Conservation (phyloP, 1,140 invertebrate genomes). For the Lordiphosa clarofinis region DNA sequence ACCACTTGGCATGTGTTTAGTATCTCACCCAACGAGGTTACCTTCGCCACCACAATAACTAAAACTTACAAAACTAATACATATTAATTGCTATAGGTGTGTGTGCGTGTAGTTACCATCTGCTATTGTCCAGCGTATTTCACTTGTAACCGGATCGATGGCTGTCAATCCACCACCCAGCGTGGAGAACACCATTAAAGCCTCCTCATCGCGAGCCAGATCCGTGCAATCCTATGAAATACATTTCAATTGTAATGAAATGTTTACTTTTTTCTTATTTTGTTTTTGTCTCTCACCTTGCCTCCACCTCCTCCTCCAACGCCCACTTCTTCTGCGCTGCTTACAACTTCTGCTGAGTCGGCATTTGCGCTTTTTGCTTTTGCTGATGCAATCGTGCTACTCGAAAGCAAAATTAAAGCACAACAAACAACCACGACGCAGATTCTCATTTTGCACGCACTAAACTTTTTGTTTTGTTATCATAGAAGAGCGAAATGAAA, state of each 20-base stretch:
- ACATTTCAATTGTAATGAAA: constrained; percentile 29
- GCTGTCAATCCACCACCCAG: constrained; percentile 94
- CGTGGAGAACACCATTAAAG: constrained; percentile 92
- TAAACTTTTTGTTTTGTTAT: constrained; percentile 18
- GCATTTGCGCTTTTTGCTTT: constrained; percentile 26
- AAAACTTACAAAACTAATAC: constrained; percentile 24
- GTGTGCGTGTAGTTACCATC: constrained; percentile 84
- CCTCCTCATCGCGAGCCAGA: constrained; percentile 85
- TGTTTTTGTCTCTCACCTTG: constrained; percentile 27
- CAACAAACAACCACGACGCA: constrained; percentile 54
- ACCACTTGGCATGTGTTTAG: constrained; percentile 28
- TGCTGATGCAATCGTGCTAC: constrained; percentile 74
- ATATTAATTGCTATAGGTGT: background rate
- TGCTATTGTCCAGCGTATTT: constrained; percentile 92
- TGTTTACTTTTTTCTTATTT: constrained; percentile 23
- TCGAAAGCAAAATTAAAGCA: constrained; percentile 62
- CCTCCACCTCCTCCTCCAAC: background rate
- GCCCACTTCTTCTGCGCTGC: constrained; percentile 53
- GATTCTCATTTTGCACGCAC: constrained; percentile 66
- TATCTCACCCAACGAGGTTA: constrained; percentile 25
- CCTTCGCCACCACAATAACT: constrained; percentile 3
- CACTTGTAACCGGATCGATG: constrained; percentile 89
- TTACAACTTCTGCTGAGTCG: constrained; percentile 71
- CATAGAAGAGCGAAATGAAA: constrained; percentile 11
- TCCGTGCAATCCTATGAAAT: constrained; percentile 82